Evolutionary conservation across 2,888 invertebrate species (phyloP), one percentile per base, ranked within the genome.

Genomic region (Tipula lateralis): DNA sequence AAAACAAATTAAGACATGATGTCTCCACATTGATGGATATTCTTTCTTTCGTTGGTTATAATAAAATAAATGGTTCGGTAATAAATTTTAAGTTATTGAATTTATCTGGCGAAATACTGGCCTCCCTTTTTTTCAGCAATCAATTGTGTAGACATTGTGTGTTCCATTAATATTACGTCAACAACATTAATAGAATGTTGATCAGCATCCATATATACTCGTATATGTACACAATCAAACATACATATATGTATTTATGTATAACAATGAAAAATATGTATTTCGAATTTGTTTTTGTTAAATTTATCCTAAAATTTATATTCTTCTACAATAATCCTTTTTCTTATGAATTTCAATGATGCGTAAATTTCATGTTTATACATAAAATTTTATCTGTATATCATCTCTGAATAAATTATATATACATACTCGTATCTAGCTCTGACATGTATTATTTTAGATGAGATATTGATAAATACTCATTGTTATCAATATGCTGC

Each of bases 11-110:
- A 66, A 66, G 66, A 66, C 66, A 24, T 66, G 66, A 66, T 66
- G 66, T 66, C 66, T 66, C 66, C 66, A 66, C 24, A 66, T 66
- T 66, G 66, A 66, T 66, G 66, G 66, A 66, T 66, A 66, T 66
- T 66, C 66, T 66, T 66, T 66, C 66, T 66, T 66, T 24, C 66
- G 66, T 66, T 24, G 66, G 66, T 66, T 66, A 66, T 66, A 66
- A 66, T 66, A 66, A 66, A 66, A 66, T 66, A 66, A 24, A 66
- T 66, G 66, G 66, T 66, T 9, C 66, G 24, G 66, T 66, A 24
- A 66, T 66, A 66, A 66, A 66, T 66, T 66, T 66, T 66, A 66
- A 66, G 66, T 66, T 66, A 66, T 66, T 66, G 66, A 66, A 66
- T 66, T 66, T 66, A 66, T 66, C 24, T 66, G 66, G 24, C 24